These are phyloP conservation scores for Cecropterus lyciades DNA, from an alignment of 1,140 invertebrate genomes.

Conservation along the genomic window DNA sequence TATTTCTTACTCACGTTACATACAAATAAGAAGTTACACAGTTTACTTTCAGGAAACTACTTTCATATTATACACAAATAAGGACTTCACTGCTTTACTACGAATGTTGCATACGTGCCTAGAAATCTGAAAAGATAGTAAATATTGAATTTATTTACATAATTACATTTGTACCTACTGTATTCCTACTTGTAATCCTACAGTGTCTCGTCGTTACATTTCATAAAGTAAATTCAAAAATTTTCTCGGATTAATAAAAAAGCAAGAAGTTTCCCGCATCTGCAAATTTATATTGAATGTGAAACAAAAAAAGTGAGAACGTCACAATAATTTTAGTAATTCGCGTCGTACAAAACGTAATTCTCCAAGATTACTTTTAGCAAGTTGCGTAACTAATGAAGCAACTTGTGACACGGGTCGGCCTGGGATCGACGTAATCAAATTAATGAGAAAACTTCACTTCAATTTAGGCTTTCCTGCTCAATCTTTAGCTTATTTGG, in stretches of 20 bases:
- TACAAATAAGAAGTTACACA: too few species aligned
- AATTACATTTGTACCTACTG: too few species aligned
- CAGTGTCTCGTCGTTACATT: too few species aligned
- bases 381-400: conserved; percentile 82
- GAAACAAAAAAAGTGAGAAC: conserved; percentile 44
- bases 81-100: too few species aligned
- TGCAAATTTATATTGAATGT: conserved; percentile 19
- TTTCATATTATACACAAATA: too few species aligned
- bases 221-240: too few species aligned
- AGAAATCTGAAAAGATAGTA: too few species aligned
- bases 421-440: conserved; percentile 81
- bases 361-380: conserved; percentile 76
- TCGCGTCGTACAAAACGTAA: conserved; percentile 76
- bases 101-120: too few species aligned
- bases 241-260: background rate
- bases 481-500: conserved; percentile 78
- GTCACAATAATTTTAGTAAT: conserved; percentile 65
- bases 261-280: background rate
- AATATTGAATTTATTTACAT: too few species aligned
- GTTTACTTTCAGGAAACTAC: too few species aligned
- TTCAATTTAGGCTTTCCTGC: conserved; percentile 79
- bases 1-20: too few species aligned
- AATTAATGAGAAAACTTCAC: conserved; percentile 84
- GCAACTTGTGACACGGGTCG: conserved; percentile 83
- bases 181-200: too few species aligned